Evolutionary conservation across 2,113 vertebrate species (phyloP).

Genomic region (Ameiurus melas): DNA sequence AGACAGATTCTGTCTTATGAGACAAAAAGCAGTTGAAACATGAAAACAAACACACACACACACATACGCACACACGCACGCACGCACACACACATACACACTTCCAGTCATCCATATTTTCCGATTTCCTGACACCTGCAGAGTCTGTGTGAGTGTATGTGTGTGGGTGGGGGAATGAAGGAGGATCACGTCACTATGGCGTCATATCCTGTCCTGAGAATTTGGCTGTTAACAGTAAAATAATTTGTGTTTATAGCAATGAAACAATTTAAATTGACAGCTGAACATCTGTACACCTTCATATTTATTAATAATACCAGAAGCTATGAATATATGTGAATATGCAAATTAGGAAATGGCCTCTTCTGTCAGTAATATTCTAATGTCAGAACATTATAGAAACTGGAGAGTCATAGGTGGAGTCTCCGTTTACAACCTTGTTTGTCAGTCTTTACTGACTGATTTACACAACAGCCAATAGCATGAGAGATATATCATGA

Average conservation of each 20-base stretch:
- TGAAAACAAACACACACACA: too few relatives aligned
- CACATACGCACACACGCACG: too few relatives aligned
- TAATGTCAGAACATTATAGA: background rate
- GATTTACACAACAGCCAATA: too few relatives aligned
- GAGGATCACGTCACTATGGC: background rate
- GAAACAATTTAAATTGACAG: background rate
- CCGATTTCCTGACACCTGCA: background rate
- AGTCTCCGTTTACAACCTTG: background rate
- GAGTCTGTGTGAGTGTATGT: background rate
- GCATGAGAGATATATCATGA: too few relatives aligned
- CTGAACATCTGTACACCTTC: background rate
- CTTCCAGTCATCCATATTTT: background rate
- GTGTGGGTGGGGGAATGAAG: background rate
- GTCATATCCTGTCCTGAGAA: conserved; percentile 6
- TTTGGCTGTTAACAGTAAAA: background rate
- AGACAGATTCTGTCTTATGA: too few relatives aligned
- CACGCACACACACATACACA: background rate
- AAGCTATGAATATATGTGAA: background rate
- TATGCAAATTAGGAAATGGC: background rate
- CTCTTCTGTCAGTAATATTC: background rate
- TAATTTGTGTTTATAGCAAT: background rate
- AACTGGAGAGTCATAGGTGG: background rate
- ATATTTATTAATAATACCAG: background rate
- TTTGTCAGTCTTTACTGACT: background rate
- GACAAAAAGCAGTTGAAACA: too few relatives aligned